Base-by-base conservation (phyloP, 2,888 invertebrate species). In the Siphonodentalium dalli region DNA sequence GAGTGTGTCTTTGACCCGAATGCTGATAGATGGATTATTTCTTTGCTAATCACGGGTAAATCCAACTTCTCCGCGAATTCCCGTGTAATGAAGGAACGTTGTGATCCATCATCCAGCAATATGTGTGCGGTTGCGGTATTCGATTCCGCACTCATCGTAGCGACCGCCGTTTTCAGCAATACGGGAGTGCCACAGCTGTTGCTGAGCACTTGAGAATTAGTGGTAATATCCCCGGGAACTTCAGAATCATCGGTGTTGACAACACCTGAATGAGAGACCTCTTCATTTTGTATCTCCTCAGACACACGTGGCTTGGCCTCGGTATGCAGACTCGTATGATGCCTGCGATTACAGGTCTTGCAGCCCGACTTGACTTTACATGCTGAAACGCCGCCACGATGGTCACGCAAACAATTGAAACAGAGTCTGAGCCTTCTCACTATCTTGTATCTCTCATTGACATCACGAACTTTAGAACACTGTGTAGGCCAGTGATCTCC, bases 41-140 rank as follows among this genome's bases (percentile, higher is more conserved):
- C 56, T 11, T n/a, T 45, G 13, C 53, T 38, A 0, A 27, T 41
- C 11, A 40, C 35, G 24, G 18, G 13, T 24, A 53, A 39, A 21
- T 54, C n/a, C 9, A 62, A 23, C 51, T 49, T 38, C 11, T 49
- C 29, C 8, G 57, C 59, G 18, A 59, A 27, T 29, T 53, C 15
- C 11, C 46, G 29, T 1, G 56, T 43, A 18, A 56, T 54, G 34
- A 59, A 62, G 11, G 50, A 52, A 21, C 53, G 21, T 27, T 52
- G 42, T 23, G 53, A 53, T 2, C 54, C 53, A 39, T 61, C 50
- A 28, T 57, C 54, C 38, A 61, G 58, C 23, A 61, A 38, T n/a
- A 58, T 54, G 28, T 46, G 46, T 7, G 57, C 48, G 2, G 26
- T 21, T 23, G 27, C 20, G 3, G 27, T 31, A 18, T 2, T 13